Conservation (phyloP, 2,113 vertebrate species). For the Lutjanus erythropterus region DNA sequence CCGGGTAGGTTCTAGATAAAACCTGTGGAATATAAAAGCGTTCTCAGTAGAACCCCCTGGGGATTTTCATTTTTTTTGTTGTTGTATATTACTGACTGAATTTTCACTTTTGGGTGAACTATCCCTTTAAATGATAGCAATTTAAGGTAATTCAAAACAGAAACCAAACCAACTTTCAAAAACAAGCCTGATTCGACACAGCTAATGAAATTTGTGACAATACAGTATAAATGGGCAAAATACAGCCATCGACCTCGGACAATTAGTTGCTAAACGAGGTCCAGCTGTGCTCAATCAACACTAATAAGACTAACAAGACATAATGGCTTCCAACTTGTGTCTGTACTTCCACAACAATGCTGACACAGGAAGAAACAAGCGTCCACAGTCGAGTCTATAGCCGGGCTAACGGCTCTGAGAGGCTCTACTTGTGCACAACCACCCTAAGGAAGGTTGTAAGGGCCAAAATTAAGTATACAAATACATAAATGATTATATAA, state of each 20-base stretch:
- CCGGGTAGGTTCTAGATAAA: no score
- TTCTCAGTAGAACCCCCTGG: no score
- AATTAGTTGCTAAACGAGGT: neutral
- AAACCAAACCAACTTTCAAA: slow-evolving; percentile 1
- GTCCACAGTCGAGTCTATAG: neutral
- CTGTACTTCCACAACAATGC: neutral
- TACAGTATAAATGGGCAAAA: neutral
- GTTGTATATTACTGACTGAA: no score
- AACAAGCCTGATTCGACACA: neutral
- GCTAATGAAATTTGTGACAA: neutral
- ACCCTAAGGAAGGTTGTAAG: no score
- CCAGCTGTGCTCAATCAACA: slow-evolving; percentile 13
- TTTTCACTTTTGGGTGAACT: no score
- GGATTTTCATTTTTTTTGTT: no score
- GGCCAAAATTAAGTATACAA: no score
- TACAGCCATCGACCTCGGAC: neutral
- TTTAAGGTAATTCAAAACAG: neutral
- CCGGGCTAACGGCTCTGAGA: neutral
- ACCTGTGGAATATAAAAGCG: no score
- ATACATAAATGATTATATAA: no score
- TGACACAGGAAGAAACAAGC: neutral
- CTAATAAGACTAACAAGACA: neutral
- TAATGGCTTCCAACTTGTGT: slow-evolving; percentile 12
- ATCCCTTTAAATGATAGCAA: neutral
- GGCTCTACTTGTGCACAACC: neutral